phyloP scores from a whole-genome alignment of 2,113 vertebrate genomes.

The Gulo gulo region DNA sequence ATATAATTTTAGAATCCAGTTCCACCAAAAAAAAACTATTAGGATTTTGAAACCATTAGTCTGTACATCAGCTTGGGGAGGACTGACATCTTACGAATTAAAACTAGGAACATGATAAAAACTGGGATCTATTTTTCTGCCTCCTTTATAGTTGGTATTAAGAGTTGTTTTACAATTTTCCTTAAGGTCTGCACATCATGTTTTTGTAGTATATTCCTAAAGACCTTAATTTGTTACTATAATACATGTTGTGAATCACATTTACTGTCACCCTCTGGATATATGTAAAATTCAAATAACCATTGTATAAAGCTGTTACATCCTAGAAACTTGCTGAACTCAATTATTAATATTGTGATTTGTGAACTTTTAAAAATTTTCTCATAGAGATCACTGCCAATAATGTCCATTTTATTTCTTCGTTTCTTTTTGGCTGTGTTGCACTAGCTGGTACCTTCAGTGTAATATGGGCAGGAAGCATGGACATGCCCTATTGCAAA shows the following conservation, averaged over 20 bases:
- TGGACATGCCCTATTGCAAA: neutral
- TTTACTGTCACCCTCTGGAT: neutral
- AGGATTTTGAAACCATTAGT: neutral
- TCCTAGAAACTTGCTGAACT: neutral
- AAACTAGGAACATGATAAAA: neutral
- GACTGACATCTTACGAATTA: neutral
- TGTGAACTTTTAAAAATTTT: neutral
- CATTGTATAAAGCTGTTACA: neutral
- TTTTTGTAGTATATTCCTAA: neutral
- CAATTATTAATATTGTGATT: neutral
- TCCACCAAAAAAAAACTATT: neutral
- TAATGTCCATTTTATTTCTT: neutral
- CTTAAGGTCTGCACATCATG: neutral
- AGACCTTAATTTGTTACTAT: neutral
- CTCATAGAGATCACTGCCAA: neutral
- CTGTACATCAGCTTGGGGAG: neutral
- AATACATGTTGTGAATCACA: neutral
- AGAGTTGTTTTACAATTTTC: neutral
- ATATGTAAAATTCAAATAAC: neutral
- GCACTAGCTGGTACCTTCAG: neutral
- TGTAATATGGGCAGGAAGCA: neutral
- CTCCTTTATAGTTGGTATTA: neutral
- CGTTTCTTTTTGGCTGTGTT: neutral
- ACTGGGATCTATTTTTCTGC: neutral
- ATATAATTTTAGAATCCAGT: neutral